Percentiles rank a stretch among this genome's conserved stretches.
Conservation (phyloP, 1,140 invertebrate species). For the Drosophila auraria region DNA sequence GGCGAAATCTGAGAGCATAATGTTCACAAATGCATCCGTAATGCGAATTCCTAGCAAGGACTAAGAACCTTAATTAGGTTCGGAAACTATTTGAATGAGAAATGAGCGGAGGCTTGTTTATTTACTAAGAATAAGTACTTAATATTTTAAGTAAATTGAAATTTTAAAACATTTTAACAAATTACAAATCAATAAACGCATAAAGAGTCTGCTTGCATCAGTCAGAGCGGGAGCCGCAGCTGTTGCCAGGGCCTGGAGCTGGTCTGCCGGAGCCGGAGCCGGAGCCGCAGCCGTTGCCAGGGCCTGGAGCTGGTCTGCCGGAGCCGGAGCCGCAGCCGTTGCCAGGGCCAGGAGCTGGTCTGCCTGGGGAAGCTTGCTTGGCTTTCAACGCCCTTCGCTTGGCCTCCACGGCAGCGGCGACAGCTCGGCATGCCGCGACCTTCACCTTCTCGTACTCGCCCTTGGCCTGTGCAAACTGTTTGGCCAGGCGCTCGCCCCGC, state of each 20-base stretch:
- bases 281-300: too few relatives aligned
- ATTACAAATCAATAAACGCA: too few relatives aligned
- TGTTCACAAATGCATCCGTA: background rate
- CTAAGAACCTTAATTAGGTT: background rate
- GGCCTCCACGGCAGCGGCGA: conserved; percentile 87
- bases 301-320: background rate
- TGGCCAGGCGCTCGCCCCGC: conserved; percentile 86
- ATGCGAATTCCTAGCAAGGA: background rate
- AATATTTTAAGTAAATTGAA: too few relatives aligned
- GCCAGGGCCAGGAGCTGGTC: background rate
- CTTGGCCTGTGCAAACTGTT: conserved; percentile 86
- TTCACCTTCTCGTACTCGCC: conserved; percentile 87
- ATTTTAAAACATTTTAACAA: background rate
- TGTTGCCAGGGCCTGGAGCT: too few relatives aligned
- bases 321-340: too few relatives aligned
- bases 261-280: too few relatives aligned
- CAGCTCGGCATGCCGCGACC: conserved; percentile 87
- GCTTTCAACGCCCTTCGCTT: conserved; percentile 45
- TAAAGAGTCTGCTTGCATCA: too few relatives aligned
- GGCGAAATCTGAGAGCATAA: background rate
- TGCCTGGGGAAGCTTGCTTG: background rate
- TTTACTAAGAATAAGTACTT: background rate
- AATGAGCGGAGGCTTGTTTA: background rate
- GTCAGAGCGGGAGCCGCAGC: too few relatives aligned
- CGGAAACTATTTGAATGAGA: background rate